Conservation (phyloP, 2,888 invertebrate species). For the Amblyjoppa fuscipennis region DNA sequence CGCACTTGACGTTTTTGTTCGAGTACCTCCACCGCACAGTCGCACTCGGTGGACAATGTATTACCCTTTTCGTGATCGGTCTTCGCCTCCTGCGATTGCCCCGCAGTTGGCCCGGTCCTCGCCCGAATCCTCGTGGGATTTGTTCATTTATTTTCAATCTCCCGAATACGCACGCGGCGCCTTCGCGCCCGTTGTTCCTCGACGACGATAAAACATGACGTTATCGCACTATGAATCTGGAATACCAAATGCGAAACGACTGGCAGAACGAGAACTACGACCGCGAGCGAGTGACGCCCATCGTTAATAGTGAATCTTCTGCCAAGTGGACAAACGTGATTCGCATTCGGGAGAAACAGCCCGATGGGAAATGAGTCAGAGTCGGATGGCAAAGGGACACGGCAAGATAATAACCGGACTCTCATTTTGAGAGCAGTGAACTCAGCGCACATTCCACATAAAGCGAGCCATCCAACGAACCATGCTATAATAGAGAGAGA, state of each 20-base stretch:
- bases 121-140: background rate
- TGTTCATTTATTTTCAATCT: constrained; percentile 48
- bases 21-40: background rate
- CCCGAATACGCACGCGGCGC: constrained; percentile 19
- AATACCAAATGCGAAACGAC: constrained; percentile 45
- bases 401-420: background rate
- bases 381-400: constrained; percentile 9
- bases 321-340: constrained; percentile 68
- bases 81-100: background rate
- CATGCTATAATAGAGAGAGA: constrained; percentile 52
- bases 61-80: too few species aligned
- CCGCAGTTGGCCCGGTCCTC: background rate
- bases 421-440: constrained; percentile 26
- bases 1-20: constrained; percentile 25
- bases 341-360: constrained; percentile 53
- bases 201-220: constrained; percentile 41
- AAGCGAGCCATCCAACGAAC: constrained; percentile 39
- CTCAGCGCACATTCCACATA: constrained; percentile 29
- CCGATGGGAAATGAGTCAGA: constrained; percentile 11
- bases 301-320: constrained; percentile 65
- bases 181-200: constrained; percentile 30
- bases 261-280: constrained; percentile 26
- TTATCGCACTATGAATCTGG: constrained; percentile 43
- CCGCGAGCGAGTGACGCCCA: constrained; percentile 51
- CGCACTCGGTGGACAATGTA: background rate